Evolutionary conservation across 2,797 vertebrate genomes (phyloP).

Genomic region (Enteromius anoplus): DNA sequence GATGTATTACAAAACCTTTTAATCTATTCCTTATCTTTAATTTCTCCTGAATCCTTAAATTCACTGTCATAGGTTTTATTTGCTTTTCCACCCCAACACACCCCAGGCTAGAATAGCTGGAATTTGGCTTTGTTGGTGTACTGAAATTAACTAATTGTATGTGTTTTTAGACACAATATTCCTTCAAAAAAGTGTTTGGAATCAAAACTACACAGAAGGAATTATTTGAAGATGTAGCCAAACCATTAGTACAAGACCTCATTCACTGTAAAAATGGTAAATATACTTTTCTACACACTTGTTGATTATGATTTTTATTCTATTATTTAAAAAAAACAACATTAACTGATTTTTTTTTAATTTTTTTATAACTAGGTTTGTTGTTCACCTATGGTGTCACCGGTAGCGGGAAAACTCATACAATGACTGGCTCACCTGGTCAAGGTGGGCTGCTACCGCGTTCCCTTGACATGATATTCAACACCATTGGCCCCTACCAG

Average conservation of each 20-base stretch:
- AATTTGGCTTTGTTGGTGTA: neutral
- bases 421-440: slow-evolving; percentile 94
- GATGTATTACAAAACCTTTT: neutral
- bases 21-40: neutral
- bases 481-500: slow-evolving; percentile 89
- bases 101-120: neutral
- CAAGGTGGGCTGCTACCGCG: slow-evolving; percentile 92
- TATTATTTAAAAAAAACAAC: neutral
- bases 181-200: slow-evolving; percentile 95
- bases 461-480: slow-evolving; percentile 95
- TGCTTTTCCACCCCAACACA: no score
- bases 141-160: no score
- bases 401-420: slow-evolving; percentile 94
- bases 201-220: slow-evolving; percentile 82
- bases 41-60: neutral
- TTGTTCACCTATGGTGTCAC: slow-evolving; percentile 97
- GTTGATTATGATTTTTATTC: neutral
- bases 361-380: slow-evolving; percentile 77
- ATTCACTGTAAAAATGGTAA: slow-evolving; percentile 92
- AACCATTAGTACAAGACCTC: slow-evolving; percentile 90
- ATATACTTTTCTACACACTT: neutral
- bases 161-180: slow-evolving; percentile 87
- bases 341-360: neutral
- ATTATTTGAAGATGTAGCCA: slow-evolving; percentile 89
- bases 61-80: neutral